Conservation (phyloP, 2,888 invertebrate species). For the Athalia cordata region DNA sequence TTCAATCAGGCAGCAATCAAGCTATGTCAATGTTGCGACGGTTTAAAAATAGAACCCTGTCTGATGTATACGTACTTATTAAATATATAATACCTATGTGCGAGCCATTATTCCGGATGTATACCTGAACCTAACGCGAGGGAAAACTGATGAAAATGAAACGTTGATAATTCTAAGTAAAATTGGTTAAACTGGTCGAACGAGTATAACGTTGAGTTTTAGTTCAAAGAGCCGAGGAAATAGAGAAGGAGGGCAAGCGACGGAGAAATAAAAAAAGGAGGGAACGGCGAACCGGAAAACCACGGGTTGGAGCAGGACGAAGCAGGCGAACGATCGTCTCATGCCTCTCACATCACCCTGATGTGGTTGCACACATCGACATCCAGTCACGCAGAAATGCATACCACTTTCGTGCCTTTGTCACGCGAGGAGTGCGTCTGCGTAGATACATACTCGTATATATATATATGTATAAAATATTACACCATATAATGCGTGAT, state of each 20-base stretch:
- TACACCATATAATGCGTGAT: too few relatives aligned
- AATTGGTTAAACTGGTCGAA: conserved; percentile 23
- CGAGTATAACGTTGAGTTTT: conserved; percentile 10
- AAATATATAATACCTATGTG: too few relatives aligned
- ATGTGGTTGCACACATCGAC: conserved; percentile 22
- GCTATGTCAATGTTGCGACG: too few relatives aligned
- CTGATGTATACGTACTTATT: too few relatives aligned
- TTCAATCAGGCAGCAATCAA: too few relatives aligned
- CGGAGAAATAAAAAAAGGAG: not conserved
- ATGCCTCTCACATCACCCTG: not conserved
- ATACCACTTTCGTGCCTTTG: conserved; percentile 1
- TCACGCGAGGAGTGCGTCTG: conserved; percentile 1
- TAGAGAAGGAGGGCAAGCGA: not conserved
- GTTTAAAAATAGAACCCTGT: not conserved
- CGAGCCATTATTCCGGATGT: not conserved
- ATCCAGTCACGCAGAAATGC: conserved; percentile 4
- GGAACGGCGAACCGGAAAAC: conserved; percentile 27
- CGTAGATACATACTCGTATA: not conserved
- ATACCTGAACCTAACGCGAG: not conserved
- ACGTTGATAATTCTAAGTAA: conserved; percentile 12
- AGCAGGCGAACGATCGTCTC: conserved; percentile 16
- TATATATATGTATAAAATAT: not conserved
- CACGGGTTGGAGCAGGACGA: not conserved
- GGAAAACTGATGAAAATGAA: conserved; percentile 6
- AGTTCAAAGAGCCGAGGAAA: not conserved